phyloP scores from a whole-genome alignment of 2,113 vertebrate species.

The Nothobranchius kuhntae region DNA sequence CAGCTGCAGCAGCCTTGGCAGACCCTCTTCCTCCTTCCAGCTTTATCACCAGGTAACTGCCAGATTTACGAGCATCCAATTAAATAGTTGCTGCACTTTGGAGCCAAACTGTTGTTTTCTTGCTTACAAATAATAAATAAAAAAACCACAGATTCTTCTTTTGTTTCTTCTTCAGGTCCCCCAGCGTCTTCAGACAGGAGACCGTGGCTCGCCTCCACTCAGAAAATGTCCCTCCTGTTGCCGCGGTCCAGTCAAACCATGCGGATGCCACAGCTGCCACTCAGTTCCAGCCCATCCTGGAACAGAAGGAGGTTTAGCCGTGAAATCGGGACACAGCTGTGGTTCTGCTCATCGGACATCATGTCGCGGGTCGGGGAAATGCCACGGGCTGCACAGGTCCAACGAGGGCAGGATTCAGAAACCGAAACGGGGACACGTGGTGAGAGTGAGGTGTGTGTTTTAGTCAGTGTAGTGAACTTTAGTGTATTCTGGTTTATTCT shows the following conservation, averaged over 20 bases:
- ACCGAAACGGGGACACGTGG: constrained; percentile 83
- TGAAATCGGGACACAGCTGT: constrained; percentile 60
- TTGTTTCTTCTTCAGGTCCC: constrained; percentile 56
- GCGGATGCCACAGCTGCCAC: constrained; percentile 46
- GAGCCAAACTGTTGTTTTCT: constrained; percentile 9
- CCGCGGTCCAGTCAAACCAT: constrained; percentile 53
- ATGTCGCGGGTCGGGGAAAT: constrained; percentile 65
- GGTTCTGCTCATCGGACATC: constrained; percentile 74
- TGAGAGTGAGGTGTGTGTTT: constrained; percentile 87
- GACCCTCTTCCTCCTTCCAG: constrained; percentile 72
- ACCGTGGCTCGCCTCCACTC: constrained; percentile 52
- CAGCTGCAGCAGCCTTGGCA: constrained; percentile 71
- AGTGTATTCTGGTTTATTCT: too few relatives aligned
- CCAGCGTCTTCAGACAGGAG: constrained; percentile 29
- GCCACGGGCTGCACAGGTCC: constrained; percentile 84
- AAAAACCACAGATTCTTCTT: neutral
- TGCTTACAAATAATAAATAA: neutral
- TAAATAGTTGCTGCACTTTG: constrained; percentile 1
- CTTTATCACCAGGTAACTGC: constrained; percentile 73
- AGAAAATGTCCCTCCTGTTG: constrained; percentile 63
- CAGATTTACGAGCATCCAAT: constrained; percentile 4
- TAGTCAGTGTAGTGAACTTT: neutral
- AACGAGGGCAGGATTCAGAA: constrained; percentile 77
- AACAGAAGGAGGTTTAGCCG: constrained; percentile 45
- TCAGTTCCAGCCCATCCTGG: constrained; percentile 39